Evolutionary conservation across 2,888 invertebrate species (phyloP), one percentile per base, ranked within the genome.

Genomic region (Hypomecis punctinalis): DNA sequence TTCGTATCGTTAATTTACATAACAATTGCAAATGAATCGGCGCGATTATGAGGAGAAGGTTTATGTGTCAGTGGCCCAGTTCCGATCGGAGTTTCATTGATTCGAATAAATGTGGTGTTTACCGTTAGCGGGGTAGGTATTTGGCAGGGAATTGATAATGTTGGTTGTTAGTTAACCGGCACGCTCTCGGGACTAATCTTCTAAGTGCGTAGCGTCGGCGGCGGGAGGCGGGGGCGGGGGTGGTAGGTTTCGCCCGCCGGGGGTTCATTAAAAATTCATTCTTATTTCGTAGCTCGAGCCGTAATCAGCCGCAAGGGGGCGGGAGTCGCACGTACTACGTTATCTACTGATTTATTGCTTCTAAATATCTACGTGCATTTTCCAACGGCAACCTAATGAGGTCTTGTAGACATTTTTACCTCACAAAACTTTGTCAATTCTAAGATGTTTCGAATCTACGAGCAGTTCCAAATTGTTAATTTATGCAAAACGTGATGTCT

Each of bases 191-290:
- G 91, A 88, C 91, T 92, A 93, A 93, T 92, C 91, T 92, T 82
- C 89, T 91, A 91, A 92, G 93, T 92, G 92, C 91, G 92, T 89
- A 84, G 81, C 84, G 82, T 81, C 72, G 66, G 74, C 70, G 73
- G 64, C 69, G 66, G 76, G 9, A 51, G 10, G 36, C 46, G 23
- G 2, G 51, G 52, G 11, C 52, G 72, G 72, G 68, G 66, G 59
- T 74, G 52, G 72, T 70, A 60, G 62, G 63, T 62, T 47, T 68
- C 60, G 43, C 62, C 61, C 72, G 72, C 76, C 71, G 79, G 79
- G 79, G 77, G 78, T 84, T 92, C 91, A 92, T 93, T 93, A 93
- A 92, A 92, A 92, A 91, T 92, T 92, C 91, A 93, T 92, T 92
- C 92, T 91, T 91, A 90, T 90, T 92, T 91, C 85, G 88, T 83